Base-by-base conservation (phyloP, 2,113 vertebrate species). In the Calidris pygmaea region DNA sequence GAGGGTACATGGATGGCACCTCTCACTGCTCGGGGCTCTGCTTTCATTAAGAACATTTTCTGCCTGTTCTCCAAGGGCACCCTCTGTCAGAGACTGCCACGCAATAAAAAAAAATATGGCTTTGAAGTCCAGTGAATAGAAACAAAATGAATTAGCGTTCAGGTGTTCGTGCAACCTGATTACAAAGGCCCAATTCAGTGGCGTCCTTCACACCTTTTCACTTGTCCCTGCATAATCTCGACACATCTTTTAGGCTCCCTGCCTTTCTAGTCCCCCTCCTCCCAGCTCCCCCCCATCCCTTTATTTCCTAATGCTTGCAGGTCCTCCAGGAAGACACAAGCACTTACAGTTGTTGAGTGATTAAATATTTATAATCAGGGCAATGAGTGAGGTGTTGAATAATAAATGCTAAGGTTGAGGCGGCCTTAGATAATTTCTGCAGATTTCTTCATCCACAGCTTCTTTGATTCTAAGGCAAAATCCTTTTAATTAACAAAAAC, bases 291-390 rank as follows among this genome's bases (percentile, higher is more conserved):
- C 19, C 58, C 73, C 70, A 35, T 75, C 63, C 94, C 95, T 94
- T 95, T 96, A 97, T 96, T 92, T 97, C 96, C 96, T 96, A 97
- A 91, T 98, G 95, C 97, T 98, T 94, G 88, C 98, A 97, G 97
- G 98, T 98, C 98, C 98, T 98, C 96, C 97, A 98, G 98, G 96
- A 98, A 98, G 98, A 98, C 97, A 98, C 97, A 98, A 98, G 98
- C 98, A 98, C 98, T 98, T 98, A 98, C 98, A 98, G 98, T 99
- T 98, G 98, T 98, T 96, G 97, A 98, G 96, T 97, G 98, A 98
- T 99, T 98, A 99, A 99, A 99, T 99, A 99, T 99, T 99, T 98
- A 99, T 98, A 98, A 98, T 98, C 98, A 98, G 98, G 98, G 98
- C 97, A 98, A 98, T 98, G 98, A 98, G 97, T 97, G 97, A 98